Evolutionary conservation across 2,113 vertebrate genomes (phyloP).

Genomic region (Okapia johnstoni): DNA sequence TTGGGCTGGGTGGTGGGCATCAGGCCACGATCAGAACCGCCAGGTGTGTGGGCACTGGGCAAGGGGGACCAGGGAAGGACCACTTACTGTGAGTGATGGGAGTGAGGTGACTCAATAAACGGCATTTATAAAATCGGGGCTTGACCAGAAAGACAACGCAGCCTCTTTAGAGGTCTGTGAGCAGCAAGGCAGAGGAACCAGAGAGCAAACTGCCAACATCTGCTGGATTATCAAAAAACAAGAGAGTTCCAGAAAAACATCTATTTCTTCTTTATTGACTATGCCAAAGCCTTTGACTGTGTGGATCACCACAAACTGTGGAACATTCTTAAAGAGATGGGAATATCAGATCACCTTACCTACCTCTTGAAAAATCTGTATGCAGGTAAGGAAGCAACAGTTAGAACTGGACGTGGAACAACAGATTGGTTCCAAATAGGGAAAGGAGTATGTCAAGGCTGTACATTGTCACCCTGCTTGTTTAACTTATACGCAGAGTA

Average conservation of each 20-base stretch:
- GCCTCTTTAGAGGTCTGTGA: not conserved
- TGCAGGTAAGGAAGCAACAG: not conserved
- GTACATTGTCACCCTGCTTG: not conserved
- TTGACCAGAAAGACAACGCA: not conserved
- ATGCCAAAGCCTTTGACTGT: not conserved
- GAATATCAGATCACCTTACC: not conserved
- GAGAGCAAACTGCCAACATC: not conserved
- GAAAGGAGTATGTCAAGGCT: not conserved
- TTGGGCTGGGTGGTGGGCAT: accelerated
- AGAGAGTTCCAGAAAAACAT: not conserved
- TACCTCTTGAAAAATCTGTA: not conserved
- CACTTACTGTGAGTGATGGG: accelerated
- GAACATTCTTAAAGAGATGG: not conserved
- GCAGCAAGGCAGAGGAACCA: not conserved
- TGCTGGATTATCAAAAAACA: accelerated
- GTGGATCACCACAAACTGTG: not conserved
- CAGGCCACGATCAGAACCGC: accelerated
- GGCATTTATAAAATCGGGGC: not conserved
- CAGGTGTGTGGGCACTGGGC: accelerated
- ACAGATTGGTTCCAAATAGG: not conserved
- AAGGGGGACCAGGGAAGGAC: too few relatives aligned
- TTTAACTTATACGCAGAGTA: not conserved
- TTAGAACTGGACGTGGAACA: not conserved
- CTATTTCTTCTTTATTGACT: not conserved
- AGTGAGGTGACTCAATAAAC: accelerated